A percentile compares a stretch with the other conserved stretches of the same genome.
Evolutionary conservation across 2,113 vertebrate genomes (phyloP).

Genomic region (Mormoops blainvillei): DNA sequence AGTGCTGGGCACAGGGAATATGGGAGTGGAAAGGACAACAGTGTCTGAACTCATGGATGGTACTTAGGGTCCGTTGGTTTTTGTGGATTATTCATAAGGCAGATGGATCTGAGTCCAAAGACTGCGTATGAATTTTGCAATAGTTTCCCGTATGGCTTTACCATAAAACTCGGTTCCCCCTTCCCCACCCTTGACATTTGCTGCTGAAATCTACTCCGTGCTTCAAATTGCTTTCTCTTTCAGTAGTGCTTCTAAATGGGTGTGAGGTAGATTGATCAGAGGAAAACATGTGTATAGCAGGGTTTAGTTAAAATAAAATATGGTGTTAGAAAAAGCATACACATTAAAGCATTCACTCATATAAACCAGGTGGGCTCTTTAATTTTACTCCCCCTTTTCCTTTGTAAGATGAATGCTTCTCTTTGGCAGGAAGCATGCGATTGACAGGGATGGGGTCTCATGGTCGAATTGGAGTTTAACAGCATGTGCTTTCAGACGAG

Average conservation of each 20-base stretch:
- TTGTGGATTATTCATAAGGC: not conserved
- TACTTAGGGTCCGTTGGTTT: not conserved
- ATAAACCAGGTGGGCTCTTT: not conserved
- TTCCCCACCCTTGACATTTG: not conserved
- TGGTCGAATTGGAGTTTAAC: not conserved
- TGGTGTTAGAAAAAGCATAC: not conserved
- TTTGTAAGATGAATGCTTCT: not conserved
- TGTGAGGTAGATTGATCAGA: not conserved
- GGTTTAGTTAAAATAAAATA: not conserved
- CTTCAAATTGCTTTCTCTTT: slow-evolving; percentile 16
- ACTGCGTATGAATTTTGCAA: not conserved
- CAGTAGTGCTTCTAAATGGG: not conserved
- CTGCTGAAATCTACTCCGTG: not conserved
- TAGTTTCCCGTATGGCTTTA: not conserved
- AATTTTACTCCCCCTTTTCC: not conserved
- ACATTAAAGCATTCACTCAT: not conserved
- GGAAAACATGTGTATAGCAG: not conserved
- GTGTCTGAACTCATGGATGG: not conserved
- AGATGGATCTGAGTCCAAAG: not conserved
- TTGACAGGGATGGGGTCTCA: not conserved
- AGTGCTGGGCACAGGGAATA: not conserved
- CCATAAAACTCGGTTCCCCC: not conserved
- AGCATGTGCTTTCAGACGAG: not conserved
- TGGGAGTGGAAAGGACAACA: not conserved
- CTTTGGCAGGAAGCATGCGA: not conserved